Conservation (phyloP, 2,888 invertebrate genomes). For the Brenthis hecate region DNA sequence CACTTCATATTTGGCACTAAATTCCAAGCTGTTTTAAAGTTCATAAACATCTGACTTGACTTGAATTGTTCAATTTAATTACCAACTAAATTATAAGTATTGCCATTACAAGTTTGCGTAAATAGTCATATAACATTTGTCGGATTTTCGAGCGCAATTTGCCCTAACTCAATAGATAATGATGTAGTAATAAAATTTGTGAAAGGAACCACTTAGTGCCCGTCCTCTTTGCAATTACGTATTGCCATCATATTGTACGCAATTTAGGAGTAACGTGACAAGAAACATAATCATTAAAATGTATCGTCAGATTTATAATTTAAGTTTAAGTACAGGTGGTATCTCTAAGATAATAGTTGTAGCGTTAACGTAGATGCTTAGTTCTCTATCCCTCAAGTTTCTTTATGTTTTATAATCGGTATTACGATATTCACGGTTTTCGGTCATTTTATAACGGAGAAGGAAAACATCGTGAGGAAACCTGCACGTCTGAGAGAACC, state of each 20-base stretch:
- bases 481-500: too few relatives aligned
- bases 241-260: conserved; percentile 20
- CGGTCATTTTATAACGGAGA: too few relatives aligned
- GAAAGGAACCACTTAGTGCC: conserved; percentile 28
- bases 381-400: background rate
- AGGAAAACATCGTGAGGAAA: too few relatives aligned
- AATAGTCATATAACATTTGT: conserved; percentile 2
- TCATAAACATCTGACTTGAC: too few relatives aligned
- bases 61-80: background rate
- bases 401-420: too few relatives aligned
- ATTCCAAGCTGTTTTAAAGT: too few relatives aligned
- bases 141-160: conserved; percentile 30
- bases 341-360: background rate
- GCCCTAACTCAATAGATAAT: conserved; percentile 34
- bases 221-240: conserved; percentile 16
- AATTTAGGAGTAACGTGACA: conserved; percentile 21
- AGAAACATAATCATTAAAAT: conserved; percentile 19
- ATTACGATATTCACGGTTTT: too few relatives aligned
- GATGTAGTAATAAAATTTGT: conserved; percentile 38
- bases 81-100: conserved; percentile 3
- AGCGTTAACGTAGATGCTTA: background rate
- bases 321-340: conserved; percentile 9
- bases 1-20: too few relatives aligned
- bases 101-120: background rate
- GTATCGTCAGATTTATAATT: conserved; percentile 16